A percentile compares a stretch with the other conserved stretches of the same genome.
phyloP scores from a whole-genome alignment of 1,140 invertebrate species.

The Pseudomyrmex dendroicus region DNA sequence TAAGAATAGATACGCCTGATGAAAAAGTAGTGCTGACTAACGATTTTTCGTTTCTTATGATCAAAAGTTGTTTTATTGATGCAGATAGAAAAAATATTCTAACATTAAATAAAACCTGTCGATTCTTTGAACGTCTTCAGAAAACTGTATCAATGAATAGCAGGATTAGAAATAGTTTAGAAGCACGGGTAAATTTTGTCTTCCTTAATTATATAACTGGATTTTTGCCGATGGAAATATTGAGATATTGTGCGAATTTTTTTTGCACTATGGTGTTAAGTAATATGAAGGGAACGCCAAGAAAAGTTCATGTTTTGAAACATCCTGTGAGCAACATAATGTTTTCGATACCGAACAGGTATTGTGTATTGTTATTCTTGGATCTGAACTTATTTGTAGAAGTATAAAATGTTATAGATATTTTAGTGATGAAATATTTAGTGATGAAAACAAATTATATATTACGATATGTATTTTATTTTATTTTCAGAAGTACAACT shows the following conservation, averaged over 20 bases:
- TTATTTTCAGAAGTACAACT: constrained; percentile 66
- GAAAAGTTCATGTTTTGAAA: constrained; percentile 71
- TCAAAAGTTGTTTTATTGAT: no score
- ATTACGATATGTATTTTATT: not conserved
- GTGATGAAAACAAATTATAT: no score
- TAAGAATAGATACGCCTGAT: constrained; percentile 65
- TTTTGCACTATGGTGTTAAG: constrained; percentile 78
- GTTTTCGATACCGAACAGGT: constrained; percentile 80
- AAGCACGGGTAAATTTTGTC: constrained; percentile 78
- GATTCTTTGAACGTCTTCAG: constrained; percentile 70
- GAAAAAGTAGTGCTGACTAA: no score
- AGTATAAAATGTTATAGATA: not conserved
- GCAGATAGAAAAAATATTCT: no score
- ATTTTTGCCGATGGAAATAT: constrained; percentile 69
- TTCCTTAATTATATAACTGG: constrained; percentile 75
- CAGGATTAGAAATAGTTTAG: constrained; percentile 63
- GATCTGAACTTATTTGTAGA: not conserved
- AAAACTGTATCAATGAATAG: constrained; percentile 70
- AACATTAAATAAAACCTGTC: no score
- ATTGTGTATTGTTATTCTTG: not conserved
- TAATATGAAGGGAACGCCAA: constrained; percentile 77
- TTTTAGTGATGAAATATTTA: not conserved
- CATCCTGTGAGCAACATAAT: constrained; percentile 74
- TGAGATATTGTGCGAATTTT: constrained; percentile 72
- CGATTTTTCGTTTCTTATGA: no score